Evolutionary conservation across 2,797 vertebrate genomes (phyloP), one percentile per base, ranked within the genome.

Genomic region (Lycodopsis pacificus): DNA sequence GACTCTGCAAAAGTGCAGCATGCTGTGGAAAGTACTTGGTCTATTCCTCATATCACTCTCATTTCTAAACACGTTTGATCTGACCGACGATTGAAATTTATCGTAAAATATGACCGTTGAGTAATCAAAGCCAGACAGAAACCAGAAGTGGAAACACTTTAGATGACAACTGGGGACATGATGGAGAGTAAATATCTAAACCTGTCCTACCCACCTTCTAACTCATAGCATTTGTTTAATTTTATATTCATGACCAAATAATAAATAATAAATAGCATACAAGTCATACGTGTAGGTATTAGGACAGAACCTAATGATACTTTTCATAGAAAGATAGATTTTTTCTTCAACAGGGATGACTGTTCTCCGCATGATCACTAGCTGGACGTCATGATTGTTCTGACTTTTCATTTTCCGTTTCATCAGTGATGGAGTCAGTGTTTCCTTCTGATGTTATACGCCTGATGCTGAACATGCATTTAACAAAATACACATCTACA

Each of bases 91-190:
- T 77, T 77, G 57, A 88, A 79, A 85, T 82, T 80, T 82, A 82
- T 72, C 40, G 64, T 86, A 71, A 87, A 86, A 85, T 81, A 78
- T 81, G 80, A 73, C 13, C 1, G 42, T 44, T 72, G 73, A 70
- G 71, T 85, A 89, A 88, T 85, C 73, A 83, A 73, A 90, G 51
- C 57, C 79, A 76, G 83, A 86, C 54, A 81, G 66, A 87, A 80
- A 86, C 68, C 86, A 83, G 86, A 82, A 65, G 81, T 82, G 85
- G 84, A 88, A 90, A 90, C 83, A 79, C 77, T 91, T 83, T 38
- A 80, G 81, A 81, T 86, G 88, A 87, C 86, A 90, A 69, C 67
- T 75, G 48, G 65, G 64, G 75, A 91, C 84, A 69, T 78, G 71
- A 87, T 76, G 62, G 68, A 87, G 48, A 13, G 51, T 75, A 71